phyloP scores from a whole-genome alignment of 2,888 invertebrate species.

The Crocallis elinguaria region DNA sequence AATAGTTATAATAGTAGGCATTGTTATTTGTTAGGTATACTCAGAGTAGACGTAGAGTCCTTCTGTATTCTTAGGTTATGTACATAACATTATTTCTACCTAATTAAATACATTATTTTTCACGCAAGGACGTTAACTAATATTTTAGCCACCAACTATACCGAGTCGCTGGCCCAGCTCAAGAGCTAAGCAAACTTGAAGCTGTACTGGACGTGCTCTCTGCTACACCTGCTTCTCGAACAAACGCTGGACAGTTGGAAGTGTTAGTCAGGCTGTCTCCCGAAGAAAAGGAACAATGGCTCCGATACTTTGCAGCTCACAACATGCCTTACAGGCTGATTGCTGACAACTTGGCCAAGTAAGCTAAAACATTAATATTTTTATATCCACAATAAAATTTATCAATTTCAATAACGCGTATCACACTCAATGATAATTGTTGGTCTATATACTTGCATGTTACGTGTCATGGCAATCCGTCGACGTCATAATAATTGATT shows the following conservation, averaged over 20 bases:
- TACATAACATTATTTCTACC: too few species aligned
- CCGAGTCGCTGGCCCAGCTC: constrained; percentile 58
- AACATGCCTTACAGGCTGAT: constrained; percentile 59
- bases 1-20: too few species aligned
- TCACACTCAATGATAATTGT: too few species aligned
- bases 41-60: too few species aligned
- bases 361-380: constrained; percentile 41
- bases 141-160: constrained; percentile 66
- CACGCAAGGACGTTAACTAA: too few species aligned
- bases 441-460: too few species aligned
- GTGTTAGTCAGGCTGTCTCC: constrained; percentile 66
- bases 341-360: constrained; percentile 71
- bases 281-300: constrained; percentile 63
- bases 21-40: too few species aligned
- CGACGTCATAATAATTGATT: too few species aligned
- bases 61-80: too few species aligned
- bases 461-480: too few species aligned
- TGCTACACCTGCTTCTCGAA: constrained; percentile 54
- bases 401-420: too few species aligned
- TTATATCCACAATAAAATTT: too few species aligned
- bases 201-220: constrained; percentile 62
- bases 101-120: background rate
- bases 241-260: constrained; percentile 58
- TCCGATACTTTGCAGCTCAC: constrained; percentile 59
- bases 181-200: constrained; percentile 57